Percentiles rank a stretch among this genome's conserved stretches.
Evolutionary conservation across 2,888 invertebrate genomes (phyloP).

Genomic region (Leptopilina syphax): DNA sequence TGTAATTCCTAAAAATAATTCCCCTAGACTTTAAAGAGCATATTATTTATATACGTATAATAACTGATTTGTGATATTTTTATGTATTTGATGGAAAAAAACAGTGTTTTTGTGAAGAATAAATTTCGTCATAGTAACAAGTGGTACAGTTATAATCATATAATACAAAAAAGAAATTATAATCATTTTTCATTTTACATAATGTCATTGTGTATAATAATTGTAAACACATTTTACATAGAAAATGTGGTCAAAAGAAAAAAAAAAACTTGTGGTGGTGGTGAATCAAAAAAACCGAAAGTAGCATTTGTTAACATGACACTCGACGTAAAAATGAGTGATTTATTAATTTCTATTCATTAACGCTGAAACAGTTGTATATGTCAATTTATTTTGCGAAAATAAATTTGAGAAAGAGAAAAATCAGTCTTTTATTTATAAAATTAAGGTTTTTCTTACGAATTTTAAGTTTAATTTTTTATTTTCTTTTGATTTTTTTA

Average conservation of each 20-base stretch:
- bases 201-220: not conserved
- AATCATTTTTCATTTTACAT: too few relatives aligned
- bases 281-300: slow-evolving; percentile 63
- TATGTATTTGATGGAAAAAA: too few relatives aligned
- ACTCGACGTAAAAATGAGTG: slow-evolving; percentile 55
- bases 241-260: slow-evolving; percentile 8
- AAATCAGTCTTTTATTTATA: not conserved
- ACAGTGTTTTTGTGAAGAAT: too few relatives aligned
- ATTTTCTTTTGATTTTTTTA: too few relatives aligned
- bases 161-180: too few relatives aligned
- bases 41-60: not conserved
- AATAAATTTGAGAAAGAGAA: slow-evolving; percentile 65
- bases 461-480: too few relatives aligned
- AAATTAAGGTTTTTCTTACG: too few relatives aligned
- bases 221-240: slow-evolving; percentile 1
- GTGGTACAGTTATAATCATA: too few relatives aligned
- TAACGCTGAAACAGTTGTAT: slow-evolving; percentile 70
- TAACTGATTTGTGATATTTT: too few relatives aligned
- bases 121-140: too few relatives aligned
- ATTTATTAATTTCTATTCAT: slow-evolving; percentile 65
- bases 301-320: slow-evolving; percentile 63
- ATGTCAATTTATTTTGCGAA: slow-evolving; percentile 75
- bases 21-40: not conserved
- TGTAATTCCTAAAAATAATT: not conserved
- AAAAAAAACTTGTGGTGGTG: not conserved